These are phyloP conservation scores for Coenobita brevimanus DNA, from an alignment of 1,140 invertebrate genomes.

Conservation along the genomic window DNA sequence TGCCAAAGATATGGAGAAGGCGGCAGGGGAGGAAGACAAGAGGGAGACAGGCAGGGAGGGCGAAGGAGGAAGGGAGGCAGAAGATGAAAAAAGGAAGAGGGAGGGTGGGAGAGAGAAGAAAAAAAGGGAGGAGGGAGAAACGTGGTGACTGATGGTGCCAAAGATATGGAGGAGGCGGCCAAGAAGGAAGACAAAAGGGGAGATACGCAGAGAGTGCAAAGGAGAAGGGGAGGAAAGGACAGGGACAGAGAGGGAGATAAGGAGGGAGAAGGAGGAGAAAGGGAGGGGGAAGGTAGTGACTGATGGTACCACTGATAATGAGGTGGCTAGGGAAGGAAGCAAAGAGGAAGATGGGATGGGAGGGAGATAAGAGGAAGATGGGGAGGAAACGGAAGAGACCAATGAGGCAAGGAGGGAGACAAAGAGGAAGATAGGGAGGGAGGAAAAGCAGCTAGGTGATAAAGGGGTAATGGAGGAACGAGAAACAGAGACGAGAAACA, in stretches of 20 bases:
- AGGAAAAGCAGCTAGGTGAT: neutral
- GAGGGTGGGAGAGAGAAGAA: neutral
- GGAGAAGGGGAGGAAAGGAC: neutral
- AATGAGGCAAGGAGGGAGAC: neutral
- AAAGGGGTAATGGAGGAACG: neutral
- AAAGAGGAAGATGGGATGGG: too few relatives aligned
- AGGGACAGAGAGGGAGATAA: neutral
- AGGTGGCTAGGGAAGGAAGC: neutral
- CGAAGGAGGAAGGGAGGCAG: neutral
- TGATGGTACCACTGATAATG: conserved; percentile 64
- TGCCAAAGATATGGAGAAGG: conserved; percentile 57
- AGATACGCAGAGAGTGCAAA: neutral
- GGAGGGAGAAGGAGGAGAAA: neutral
- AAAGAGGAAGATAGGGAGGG: neutral
- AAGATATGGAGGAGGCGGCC: conserved; percentile 40
- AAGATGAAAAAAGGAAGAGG: neutral
- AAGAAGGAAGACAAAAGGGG: neutral
- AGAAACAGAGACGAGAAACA: neutral
- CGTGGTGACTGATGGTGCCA: conserved; percentile 53
- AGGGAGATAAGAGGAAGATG: neutral
- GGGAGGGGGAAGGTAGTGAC: neutral
- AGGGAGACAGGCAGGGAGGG: neutral
- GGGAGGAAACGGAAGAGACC: neutral
- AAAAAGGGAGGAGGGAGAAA: neutral
- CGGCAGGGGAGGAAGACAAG: neutral